Percentiles rank a stretch among this genome's conserved stretches.
Conservation (phyloP, 2,888 invertebrate species). For the Fabriciana adippe region DNA sequence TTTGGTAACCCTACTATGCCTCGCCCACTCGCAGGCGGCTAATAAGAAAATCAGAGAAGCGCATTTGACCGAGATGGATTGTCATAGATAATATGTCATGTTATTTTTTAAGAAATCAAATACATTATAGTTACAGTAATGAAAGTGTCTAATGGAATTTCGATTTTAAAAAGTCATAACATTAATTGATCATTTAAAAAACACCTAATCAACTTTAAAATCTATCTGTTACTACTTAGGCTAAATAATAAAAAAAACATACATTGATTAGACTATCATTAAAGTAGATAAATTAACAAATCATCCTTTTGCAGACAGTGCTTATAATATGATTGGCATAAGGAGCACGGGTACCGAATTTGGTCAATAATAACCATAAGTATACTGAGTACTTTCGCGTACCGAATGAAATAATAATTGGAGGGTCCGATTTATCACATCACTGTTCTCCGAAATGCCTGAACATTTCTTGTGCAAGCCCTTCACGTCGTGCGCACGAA, state of each 20-base stretch:
- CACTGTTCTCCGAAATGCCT: constrained; percentile 76
- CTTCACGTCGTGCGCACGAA: constrained; percentile 79
- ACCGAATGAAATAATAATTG: constrained; percentile 81
- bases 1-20: constrained; percentile 46
- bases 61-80: constrained; percentile 65
- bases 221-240: no score
- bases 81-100: constrained; percentile 70
- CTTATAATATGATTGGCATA: constrained; percentile 70
- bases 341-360: constrained; percentile 76
- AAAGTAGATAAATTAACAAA: constrained; percentile 24
- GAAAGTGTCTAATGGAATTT: constrained; percentile 59
- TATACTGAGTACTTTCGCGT: constrained; percentile 75
- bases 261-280: constrained; percentile 20
- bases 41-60: constrained; percentile 67
- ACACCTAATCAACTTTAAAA: no score
- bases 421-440: constrained; percentile 81
- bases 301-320: constrained; percentile 36
- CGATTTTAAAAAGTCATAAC: neutral
- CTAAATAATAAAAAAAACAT: constrained; percentile 6
- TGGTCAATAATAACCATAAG: constrained; percentile 78
- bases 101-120: constrained; percentile 68
- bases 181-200: no score
- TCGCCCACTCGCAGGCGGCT: constrained; percentile 66
- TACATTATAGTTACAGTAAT: constrained; percentile 54
- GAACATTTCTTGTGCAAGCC: constrained; percentile 78